phyloP scores from a whole-genome alignment of 2,888 invertebrate species.

The Lathronympha strigana region DNA sequence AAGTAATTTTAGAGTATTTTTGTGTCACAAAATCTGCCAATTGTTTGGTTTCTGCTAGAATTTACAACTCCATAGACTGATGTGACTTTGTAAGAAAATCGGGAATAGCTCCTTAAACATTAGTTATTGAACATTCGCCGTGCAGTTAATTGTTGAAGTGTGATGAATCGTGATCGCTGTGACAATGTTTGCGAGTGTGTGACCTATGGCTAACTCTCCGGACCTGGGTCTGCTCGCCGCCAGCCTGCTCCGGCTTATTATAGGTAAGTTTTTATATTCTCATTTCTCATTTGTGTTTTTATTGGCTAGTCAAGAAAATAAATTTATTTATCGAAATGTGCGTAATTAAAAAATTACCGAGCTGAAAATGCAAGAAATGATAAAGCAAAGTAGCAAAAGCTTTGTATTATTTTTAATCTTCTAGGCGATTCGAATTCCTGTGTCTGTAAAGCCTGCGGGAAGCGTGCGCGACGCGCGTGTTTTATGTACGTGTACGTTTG shows the following conservation, averaged over 20 bases:
- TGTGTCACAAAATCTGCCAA: background rate
- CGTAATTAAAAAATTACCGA: background rate
- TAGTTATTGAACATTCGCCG: constrained; percentile 44
- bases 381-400: constrained; percentile 16
- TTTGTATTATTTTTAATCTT: constrained; percentile 32
- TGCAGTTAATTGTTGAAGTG: constrained; percentile 53
- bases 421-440: constrained; percentile 28
- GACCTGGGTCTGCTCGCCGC: constrained; percentile 85
- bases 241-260: constrained; percentile 85
- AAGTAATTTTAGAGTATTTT: constrained; percentile 10
- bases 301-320: no score
- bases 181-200: constrained; percentile 64
- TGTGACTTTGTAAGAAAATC: constrained; percentile 3
- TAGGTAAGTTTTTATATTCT: constrained; percentile 78
- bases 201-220: constrained; percentile 85
- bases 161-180: constrained; percentile 69
- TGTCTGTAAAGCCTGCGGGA: constrained; percentile 42
- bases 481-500: constrained; percentile 43
- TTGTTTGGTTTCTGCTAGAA: background rate
- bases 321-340: background rate
- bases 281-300: background rate
- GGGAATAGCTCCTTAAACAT: constrained; percentile 37
- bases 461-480: constrained; percentile 42
- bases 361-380: background rate
- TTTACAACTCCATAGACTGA: background rate